phyloP scores from a whole-genome alignment of 2,797 vertebrate genomes.

The Hippocampus kuda region DNA sequence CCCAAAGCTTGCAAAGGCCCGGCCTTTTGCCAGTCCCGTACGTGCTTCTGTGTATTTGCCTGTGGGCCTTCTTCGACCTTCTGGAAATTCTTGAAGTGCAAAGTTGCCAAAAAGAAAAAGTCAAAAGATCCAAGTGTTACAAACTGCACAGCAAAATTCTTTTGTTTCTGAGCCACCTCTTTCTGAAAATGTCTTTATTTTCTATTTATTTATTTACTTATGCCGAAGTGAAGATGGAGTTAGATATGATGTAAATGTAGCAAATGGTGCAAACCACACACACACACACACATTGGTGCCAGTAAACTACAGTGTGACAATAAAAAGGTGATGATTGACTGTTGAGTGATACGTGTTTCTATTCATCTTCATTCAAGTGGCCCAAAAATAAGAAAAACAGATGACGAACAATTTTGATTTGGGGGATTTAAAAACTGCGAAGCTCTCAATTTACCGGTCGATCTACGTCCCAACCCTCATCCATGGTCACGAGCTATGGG shows the following conservation, averaged over 20 bases:
- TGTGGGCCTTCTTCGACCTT: slow-evolving; percentile 20
- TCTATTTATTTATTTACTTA: slow-evolving; percentile 67
- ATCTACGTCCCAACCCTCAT: too few relatives aligned
- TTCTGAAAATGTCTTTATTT: slow-evolving; percentile 53
- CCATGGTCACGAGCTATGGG: too few relatives aligned
- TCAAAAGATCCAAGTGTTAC: slow-evolving; percentile 21
- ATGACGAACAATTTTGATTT: neutral
- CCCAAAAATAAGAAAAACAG: neutral
- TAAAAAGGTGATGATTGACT: slow-evolving; percentile 7
- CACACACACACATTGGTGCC: slow-evolving; percentile 43
- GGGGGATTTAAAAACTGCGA: neutral
- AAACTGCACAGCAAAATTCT: slow-evolving; percentile 17
- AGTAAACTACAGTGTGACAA: slow-evolving; percentile 61
- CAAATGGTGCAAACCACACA: slow-evolving; percentile 61
- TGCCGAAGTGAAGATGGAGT: slow-evolving; percentile 56
- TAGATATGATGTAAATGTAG: slow-evolving; percentile 63
- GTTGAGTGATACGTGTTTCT: neutral
- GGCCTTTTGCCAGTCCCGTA: neutral
- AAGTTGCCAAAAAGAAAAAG: slow-evolving; percentile 60
- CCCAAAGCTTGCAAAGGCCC: neutral
- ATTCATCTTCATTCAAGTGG: neutral
- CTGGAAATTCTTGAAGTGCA: slow-evolving; percentile 57
- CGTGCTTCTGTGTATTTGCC: neutral
- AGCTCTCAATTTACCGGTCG: too few relatives aligned
- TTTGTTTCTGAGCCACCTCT: slow-evolving; percentile 32